Percentiles rank a stretch among this genome's conserved stretches.
phyloP scores from a whole-genome alignment of 2,113 vertebrate genomes.

The Atrichornis clamosus region DNA sequence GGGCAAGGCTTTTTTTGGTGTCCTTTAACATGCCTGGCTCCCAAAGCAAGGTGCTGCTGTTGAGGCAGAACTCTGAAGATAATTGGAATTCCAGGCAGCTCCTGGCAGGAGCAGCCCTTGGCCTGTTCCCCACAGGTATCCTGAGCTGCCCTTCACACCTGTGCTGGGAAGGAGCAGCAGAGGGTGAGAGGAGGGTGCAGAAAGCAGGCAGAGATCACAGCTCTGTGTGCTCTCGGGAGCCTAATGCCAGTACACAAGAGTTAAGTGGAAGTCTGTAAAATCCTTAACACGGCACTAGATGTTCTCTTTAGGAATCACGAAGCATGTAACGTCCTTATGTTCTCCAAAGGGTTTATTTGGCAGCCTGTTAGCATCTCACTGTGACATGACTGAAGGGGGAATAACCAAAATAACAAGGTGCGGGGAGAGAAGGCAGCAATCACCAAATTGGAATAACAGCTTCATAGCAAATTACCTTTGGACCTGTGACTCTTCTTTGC shows the following conservation, averaged over 20 bases:
- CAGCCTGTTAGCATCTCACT: slow-evolving; percentile 3
- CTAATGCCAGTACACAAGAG: background rate
- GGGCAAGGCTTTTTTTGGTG: background rate
- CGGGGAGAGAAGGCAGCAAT: background rate
- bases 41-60: background rate
- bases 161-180: background rate
- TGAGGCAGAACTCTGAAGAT: background rate
- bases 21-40: background rate
- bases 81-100: background rate
- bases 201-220: background rate
- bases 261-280: background rate
- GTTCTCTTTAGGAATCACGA: slow-evolving; percentile 31
- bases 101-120: background rate
- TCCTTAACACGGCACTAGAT: background rate
- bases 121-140: background rate
- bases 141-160: background rate
- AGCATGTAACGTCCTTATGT: slow-evolving; percentile 39
- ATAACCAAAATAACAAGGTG: background rate
- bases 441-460: background rate
- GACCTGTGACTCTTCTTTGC: background rate
- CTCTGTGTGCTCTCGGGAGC: background rate
- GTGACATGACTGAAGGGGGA: background rate
- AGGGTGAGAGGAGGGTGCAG: background rate
- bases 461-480: background rate
- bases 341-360: slow-evolving; percentile 33